A percentile compares a stretch with the other conserved stretches of the same genome.
These are phyloP conservation scores for Oscheius sp. DNA, from an alignment of 2,888 invertebrate genomes.

Conservation along the genomic window DNA sequence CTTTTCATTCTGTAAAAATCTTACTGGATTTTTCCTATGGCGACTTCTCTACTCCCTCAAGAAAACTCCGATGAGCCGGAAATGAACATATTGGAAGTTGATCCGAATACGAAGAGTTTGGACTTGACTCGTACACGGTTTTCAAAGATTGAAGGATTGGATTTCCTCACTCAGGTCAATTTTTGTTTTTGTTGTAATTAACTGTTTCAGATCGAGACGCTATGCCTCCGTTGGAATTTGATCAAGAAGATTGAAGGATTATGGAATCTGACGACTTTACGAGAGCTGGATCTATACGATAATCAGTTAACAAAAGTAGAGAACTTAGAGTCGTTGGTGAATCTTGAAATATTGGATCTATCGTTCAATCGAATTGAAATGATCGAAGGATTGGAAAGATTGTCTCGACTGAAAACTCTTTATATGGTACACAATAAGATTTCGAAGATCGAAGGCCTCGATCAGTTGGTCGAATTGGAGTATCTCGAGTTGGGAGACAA, in stretches of 20 bases:
- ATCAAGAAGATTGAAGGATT: constrained; percentile 94
- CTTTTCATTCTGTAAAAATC: too few relatives aligned
- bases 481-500: constrained; percentile 94
- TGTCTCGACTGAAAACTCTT: constrained; percentile 71
- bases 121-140: constrained; percentile 51
- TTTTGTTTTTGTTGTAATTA: neutral
- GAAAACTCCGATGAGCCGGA: neutral
- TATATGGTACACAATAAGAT: constrained; percentile 75
- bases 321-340: constrained; percentile 85
- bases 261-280: constrained; percentile 77
- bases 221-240: constrained; percentile 92
- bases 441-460: constrained; percentile 71
- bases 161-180: constrained; percentile 35
- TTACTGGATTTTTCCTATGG: too few relatives aligned
- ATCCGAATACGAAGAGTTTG: constrained; percentile 28
- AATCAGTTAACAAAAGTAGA: constrained; percentile 86
- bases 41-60: too few relatives aligned
- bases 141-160: constrained; percentile 53
- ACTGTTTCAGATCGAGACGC: constrained; percentile 74
- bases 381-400: constrained; percentile 71
- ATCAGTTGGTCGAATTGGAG: constrained; percentile 77
- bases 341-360: constrained; percentile 90
- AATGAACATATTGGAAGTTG: constrained; percentile 16
- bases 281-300: constrained; percentile 93
- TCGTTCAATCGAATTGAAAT: constrained; percentile 85